phyloP scores from a whole-genome alignment of 2,797 vertebrate species.

The Notoglanidium macrostoma region DNA sequence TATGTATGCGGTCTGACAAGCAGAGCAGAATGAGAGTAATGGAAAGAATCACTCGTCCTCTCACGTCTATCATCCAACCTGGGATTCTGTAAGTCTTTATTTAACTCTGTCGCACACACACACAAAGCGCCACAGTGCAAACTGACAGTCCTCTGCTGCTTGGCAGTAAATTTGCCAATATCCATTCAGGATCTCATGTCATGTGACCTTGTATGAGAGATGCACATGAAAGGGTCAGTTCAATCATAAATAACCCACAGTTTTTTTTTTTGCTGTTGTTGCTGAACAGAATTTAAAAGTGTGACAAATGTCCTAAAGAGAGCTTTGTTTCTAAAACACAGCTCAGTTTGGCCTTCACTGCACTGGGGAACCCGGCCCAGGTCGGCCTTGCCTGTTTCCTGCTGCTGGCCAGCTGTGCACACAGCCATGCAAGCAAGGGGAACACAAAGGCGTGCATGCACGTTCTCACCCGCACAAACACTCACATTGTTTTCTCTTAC shows the following conservation, averaged over 20 bases:
- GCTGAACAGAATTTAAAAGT: neutral
- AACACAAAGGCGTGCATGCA: neutral
- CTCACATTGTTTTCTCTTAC: neutral
- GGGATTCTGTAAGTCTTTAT: constrained; percentile 16
- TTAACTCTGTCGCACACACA: neutral
- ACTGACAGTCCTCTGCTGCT: neutral
- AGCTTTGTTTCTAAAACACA: neutral
- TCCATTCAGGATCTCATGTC: constrained; percentile 24
- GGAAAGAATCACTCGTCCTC: neutral
- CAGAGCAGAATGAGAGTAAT: neutral
- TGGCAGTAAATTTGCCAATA: neutral
- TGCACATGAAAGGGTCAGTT: neutral
- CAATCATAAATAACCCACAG: neutral
- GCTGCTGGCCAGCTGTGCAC: constrained; percentile 15
- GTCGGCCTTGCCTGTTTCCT: constrained; percentile 3
- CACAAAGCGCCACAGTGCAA: neutral
- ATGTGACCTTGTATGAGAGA: constrained; percentile 5
- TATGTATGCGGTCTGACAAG: neutral
- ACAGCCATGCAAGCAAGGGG: neutral
- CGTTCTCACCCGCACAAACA: neutral
- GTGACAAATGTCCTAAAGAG: constrained; percentile 7
- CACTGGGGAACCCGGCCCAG: neutral
- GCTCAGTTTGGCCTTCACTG: neutral
- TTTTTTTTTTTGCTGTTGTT: neutral
- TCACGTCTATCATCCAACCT: neutral